Evolutionary conservation across 30 jellyfish, hydroid and myxozoan species (phyloP).

Genomic region (Hydractinia echinata): DNA sequence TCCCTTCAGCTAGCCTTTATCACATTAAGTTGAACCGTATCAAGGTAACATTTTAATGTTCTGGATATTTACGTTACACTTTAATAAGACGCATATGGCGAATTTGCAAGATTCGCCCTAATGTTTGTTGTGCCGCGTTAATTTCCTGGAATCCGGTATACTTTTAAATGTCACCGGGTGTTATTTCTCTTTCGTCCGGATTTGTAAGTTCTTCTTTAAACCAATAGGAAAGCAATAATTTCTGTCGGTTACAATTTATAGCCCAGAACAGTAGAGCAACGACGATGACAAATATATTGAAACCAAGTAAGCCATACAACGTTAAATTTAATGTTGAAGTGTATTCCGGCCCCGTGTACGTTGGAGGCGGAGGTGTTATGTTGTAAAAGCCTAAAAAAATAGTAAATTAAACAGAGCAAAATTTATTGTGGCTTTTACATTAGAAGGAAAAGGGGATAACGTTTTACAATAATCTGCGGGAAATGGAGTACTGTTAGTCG

Average conservation of each 20-base stretch:
- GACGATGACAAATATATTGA: constrained; percentile 7
- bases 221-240: constrained; percentile 18
- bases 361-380: constrained; percentile 21
- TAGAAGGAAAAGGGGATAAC: too few relatives aligned
- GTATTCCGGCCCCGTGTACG: constrained; percentile 5
- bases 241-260: constrained; percentile 11
- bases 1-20: too few relatives aligned
- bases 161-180: constrained; percentile 6
- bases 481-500: too few relatives aligned
- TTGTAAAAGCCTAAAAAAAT: constrained; percentile 7
- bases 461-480: too few relatives aligned
- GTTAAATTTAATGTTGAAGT: not conserved
- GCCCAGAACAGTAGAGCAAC: constrained; percentile 21
- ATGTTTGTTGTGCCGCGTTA: too few relatives aligned
- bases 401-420: not conserved
- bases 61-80: too few relatives aligned
- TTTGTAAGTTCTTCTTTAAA: constrained; percentile 2
- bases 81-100: too few relatives aligned
- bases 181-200: not conserved
- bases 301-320: constrained; percentile 15
- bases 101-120: too few relatives aligned
- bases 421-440: too few relatives aligned
- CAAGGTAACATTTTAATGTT: too few relatives aligned
- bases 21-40: too few relatives aligned
- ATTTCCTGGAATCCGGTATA: too few relatives aligned